Conservation (phyloP, 2,888 invertebrate species). For the Scaptomyza flava region DNA sequence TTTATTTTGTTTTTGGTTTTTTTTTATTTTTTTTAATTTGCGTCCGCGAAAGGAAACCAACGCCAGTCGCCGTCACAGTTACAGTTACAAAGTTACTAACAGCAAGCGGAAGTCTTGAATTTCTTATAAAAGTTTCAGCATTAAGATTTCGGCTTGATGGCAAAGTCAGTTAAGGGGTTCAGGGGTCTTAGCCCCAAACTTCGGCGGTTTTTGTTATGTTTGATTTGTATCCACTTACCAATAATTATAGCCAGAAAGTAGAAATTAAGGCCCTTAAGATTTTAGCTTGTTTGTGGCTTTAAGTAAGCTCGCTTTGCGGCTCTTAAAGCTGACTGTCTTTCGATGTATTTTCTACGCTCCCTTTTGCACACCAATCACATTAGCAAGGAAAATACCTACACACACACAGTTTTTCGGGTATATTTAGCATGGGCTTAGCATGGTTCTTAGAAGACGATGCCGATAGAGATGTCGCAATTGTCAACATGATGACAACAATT, state of each 20-base stretch:
- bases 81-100: slow-evolving; percentile 35
- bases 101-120: slow-evolving; percentile 64
- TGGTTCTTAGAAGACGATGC: slow-evolving; percentile 33
- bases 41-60: slow-evolving; percentile 42
- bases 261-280: not conserved
- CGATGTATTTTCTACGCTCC: not conserved
- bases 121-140: slow-evolving; percentile 55
- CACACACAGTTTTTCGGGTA: slow-evolving; percentile 11
- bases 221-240: slow-evolving; percentile 34
- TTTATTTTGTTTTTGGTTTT: not conserved
- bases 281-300: not conserved
- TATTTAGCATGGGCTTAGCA: slow-evolving; percentile 42
- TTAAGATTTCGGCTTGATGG: slow-evolving; percentile 10
- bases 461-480: slow-evolving; percentile 77
- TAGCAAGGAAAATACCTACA: slow-evolving; percentile 24
- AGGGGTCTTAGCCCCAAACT: not conserved
- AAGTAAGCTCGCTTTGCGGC: not conserved
- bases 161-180: not conserved
- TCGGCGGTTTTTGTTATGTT: slow-evolving; percentile 20
- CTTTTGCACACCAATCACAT: slow-evolving; percentile 45
- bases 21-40: slow-evolving; percentile 52
- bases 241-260: slow-evolving; percentile 32
- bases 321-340: slow-evolving; percentile 18
- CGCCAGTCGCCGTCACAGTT: slow-evolving; percentile 34
- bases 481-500: slow-evolving; percentile 80